These are phyloP conservation scores for Leptoteleia sp. DNA, from an alignment of 1,140 invertebrate genomes.

Conservation along the genomic window DNA sequence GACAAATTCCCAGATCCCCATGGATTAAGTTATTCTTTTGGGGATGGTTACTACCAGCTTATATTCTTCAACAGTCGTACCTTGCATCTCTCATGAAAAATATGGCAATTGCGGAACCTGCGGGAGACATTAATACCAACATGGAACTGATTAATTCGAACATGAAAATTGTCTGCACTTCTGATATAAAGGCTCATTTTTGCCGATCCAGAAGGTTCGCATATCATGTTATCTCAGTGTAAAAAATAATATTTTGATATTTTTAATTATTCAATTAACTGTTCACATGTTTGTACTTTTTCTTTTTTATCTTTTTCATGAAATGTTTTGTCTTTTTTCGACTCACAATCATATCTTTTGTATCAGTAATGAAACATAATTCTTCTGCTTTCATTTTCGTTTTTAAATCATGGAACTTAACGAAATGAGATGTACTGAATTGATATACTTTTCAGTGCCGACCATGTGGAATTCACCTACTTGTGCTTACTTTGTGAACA, in stretches of 20 bases:
- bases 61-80: conserved; percentile 59
- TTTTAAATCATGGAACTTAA: no score
- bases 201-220: conserved; percentile 13
- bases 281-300: not conserved
- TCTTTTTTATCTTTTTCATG: no score
- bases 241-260: no score
- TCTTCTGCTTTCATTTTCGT: no score
- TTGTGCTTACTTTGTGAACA: conserved; percentile 40
- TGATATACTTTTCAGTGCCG: conserved; percentile 23
- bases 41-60: conserved; percentile 61
- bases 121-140: conserved; percentile 47
- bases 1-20: conserved; percentile 33
- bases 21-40: conserved; percentile 57
- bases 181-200: conserved; percentile 30
- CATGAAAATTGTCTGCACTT: conserved; percentile 46
- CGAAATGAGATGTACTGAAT: no score
- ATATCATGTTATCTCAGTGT: not conserved
- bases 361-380: no score
- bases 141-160: conserved; percentile 43
- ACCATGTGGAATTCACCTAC: conserved; percentile 23
- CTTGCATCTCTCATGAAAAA: conserved; percentile 55
- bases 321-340: no score
- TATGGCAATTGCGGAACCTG: conserved; percentile 36
- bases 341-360: no score
- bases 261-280: no score